Evolutionary conservation across 2,797 vertebrate genomes (phyloP), one percentile per base, ranked within the genome.

Genomic region (Chaenodraco wilsoni): DNA sequence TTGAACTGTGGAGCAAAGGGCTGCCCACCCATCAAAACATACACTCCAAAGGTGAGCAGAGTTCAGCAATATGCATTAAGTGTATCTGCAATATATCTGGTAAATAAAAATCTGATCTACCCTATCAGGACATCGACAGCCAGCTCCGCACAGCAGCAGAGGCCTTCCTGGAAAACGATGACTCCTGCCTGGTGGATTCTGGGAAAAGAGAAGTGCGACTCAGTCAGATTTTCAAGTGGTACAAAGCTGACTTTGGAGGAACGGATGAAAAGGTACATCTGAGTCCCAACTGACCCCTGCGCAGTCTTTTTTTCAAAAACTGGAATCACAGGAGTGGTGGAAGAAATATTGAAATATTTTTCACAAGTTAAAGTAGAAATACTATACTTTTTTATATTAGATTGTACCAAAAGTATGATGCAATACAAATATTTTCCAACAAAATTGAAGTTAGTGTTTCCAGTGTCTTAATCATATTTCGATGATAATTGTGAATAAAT

Each of bases 161-260:
- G 55, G 93, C 93, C 63, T 96, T 96, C 81, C 84, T 96, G 78
- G 94, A 95, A 79, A 92, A 93, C 7, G 92, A 95, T 3, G 91
- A 95, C 2, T 90, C 80, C 74, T 95, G 94, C 10, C 9, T 87
- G 76, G 93, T 95, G 75, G 93, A 95, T 82, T 79, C 84, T 56
- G 87, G 75, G 65, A 94, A 94, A 82, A 78, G 70, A 62, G 95
- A 96, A 89, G 94, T 96, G 65, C 90, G 88, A 65, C 93, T 96
- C 37, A 95, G 93, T 87, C 93, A 94, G 82, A 94, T 96, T 76
- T 96, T 95, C 75, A 95, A 95, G 74, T 95, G 95, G 95, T 95
- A 95, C 92, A 95, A 94, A 76, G 80, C 82, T 9, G 95, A 96
- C 82, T 96, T 96, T 57, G 95, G 95, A 77, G 93, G 92, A 80